These are phyloP conservation scores for Gallinago solitaria DNA, from an alignment of 2,797 vertebrate genomes.

Conservation along the genomic window DNA sequence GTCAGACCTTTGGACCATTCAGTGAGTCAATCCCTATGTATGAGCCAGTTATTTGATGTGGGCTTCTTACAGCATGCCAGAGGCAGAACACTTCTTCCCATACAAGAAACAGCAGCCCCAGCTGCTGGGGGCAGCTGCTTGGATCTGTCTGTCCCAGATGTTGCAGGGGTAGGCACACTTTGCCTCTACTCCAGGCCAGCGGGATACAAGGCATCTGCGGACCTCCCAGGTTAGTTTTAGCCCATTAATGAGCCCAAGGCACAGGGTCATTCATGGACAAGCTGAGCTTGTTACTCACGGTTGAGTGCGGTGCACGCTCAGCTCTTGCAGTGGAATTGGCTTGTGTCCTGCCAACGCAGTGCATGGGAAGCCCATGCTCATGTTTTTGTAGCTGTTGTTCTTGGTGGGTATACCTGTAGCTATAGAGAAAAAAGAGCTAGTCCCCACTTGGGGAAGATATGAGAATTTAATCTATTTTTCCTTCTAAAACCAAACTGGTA, in stretches of 20 bases:
- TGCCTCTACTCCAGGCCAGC: neutral
- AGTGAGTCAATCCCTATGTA: neutral
- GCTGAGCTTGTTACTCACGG: neutral
- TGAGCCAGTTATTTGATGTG: neutral
- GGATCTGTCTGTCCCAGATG: neutral
- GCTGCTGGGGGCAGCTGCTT: neutral
- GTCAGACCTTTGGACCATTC: neutral
- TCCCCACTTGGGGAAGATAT: neutral
- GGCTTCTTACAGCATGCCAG: accelerated
- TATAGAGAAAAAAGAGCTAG: neutral
- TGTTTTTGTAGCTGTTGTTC: neutral
- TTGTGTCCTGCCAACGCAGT: neutral
- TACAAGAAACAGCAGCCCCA: neutral
- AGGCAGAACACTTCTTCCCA: neutral
- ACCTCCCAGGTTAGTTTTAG: neutral
- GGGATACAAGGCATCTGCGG: neutral
- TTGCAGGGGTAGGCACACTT: neutral
- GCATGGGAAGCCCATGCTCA: neutral
- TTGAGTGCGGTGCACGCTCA: accelerated
- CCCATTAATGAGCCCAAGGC: neutral
- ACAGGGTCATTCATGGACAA: neutral
- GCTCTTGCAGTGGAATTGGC: neutral
- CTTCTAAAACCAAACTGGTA: neutral
- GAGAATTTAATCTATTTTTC: neutral
- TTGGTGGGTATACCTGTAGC: neutral